Percentiles rank a stretch among this genome's conserved stretches.
phyloP scores from a whole-genome alignment of 1,140 invertebrate genomes.

The Hypsibius dujardini region DNA sequence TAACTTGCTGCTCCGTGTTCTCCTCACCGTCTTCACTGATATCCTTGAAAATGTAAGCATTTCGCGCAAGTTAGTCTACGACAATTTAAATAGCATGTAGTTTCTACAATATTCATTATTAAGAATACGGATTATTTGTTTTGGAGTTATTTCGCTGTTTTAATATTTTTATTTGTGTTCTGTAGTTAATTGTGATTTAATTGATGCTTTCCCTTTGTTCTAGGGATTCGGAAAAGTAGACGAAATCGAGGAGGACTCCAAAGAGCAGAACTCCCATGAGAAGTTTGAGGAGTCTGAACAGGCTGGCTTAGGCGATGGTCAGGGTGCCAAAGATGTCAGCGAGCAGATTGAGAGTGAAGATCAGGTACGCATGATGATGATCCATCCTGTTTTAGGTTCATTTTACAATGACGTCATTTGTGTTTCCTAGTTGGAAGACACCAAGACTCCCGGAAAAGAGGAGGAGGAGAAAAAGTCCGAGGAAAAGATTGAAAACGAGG shows the following conservation, averaged over 20 bases:
- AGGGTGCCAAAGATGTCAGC: slow-evolving; percentile 82
- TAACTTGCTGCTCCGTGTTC: slow-evolving; percentile 60
- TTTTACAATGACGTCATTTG: neutral
- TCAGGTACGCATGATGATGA: slow-evolving; percentile 34
- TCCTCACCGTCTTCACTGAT: slow-evolving; percentile 65
- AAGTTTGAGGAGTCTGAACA: slow-evolving; percentile 43
- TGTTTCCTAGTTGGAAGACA: slow-evolving; percentile 62
- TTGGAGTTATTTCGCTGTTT: neutral
- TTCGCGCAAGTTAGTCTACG: neutral
- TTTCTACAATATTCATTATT: slow-evolving; percentile 3
- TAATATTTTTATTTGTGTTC: slow-evolving; percentile 20
- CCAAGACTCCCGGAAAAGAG: slow-evolving; percentile 49
- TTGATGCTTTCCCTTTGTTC: slow-evolving; percentile 20
- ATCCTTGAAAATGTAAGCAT: slow-evolving; percentile 50
- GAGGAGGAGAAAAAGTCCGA: slow-evolving; percentile 25
- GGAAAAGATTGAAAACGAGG: slow-evolving; percentile 51
- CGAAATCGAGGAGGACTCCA: slow-evolving; percentile 19
- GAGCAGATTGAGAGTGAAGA: slow-evolving; percentile 81
- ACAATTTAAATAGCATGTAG: slow-evolving; percentile 21
- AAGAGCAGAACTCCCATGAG: slow-evolving; percentile 20
- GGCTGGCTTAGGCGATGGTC: slow-evolving; percentile 68
- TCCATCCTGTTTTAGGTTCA: neutral
- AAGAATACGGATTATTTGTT: no score
- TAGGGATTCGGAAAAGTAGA: slow-evolving; percentile 49
- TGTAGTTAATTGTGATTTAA: slow-evolving; percentile 18